Base-by-base conservation (phyloP, 2,797 vertebrate genomes). In the Melanotaenia pygmaea region DNA sequence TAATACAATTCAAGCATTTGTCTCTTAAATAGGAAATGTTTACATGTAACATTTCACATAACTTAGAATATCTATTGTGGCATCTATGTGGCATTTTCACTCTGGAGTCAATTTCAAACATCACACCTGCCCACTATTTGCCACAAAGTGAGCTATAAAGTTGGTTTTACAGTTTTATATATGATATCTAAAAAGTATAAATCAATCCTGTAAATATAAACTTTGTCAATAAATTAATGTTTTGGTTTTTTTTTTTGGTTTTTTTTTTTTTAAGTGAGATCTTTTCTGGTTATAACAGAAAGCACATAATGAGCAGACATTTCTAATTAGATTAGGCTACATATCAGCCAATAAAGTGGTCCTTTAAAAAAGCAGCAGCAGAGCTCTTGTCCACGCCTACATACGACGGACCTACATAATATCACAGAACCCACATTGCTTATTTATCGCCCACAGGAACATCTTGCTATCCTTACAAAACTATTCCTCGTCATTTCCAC, bases 311-410 rank as follows among this genome's bases (percentile, higher is more conserved):
- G 9, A 26, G 45, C 3, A 30, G 0, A 4, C 51, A 4, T n/a
- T 43, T 67, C 24, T 28, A 58, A 61, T 70, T 37, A 57, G 37
- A 13, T 12, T 6, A 67, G 32, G 40, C 12, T 4, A 9, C 72
- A 71, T 38, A 51, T 30, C 5, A 51, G 38, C 50, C 30, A 43
- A 70, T 67, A 72, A 70, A 79, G 64, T 22, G 26, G 35, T 78
- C 59, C 77, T 47, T 76, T 62, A 54, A 60, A 59, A 64, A 74
- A 68, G 57, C 78, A 72, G 74, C 74, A 81, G 68, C 43, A 66
- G 47, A 80, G 70, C 72, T 16, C 80, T 81, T 67, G 80, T 79
- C 76, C 69, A 76, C 82, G 70, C 87, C 83, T 77, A 80, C 86
- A 83, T 59, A 53, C 74, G 70, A 54, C 35, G 40, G 67, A 12